Base-by-base conservation (phyloP, 2,888 invertebrate species). In the Drosophila crucigera region DNA sequence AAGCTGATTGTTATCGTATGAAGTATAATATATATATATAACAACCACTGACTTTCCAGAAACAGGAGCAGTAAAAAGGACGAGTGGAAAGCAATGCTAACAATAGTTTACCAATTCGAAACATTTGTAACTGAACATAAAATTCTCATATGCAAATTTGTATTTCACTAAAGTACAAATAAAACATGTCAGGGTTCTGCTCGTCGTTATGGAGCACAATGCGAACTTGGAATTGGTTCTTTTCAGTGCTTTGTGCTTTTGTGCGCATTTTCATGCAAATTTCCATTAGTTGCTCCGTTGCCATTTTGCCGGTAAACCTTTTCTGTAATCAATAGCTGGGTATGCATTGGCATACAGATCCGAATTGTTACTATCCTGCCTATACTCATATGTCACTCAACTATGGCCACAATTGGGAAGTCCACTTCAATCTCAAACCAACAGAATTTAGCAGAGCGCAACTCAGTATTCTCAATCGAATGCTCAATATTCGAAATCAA, bases 381-480 rank as follows among this genome's bases (percentile, higher is more conserved):
- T 35, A 30, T 56, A 28, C 28, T 19, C 52, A 64, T 43, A 66
- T 89, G 89, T 84, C 84, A 89, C 83, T 90, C 89, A 88, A 86
- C 84, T 90, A 79, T 86, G 82, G 76, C 73, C 74, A 90, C 84
- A 89, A 89, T 89, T 90, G 84, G 77, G 72, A 78, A 82, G 80
- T 89, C 85, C 80, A 89, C 88, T 87, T 89, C 82, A 82, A 68
- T 78, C 84, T 74, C 70, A 90, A 84, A 78, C 89, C 90, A 73
- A 61, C 53, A 28, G 56, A 78, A 49, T 62, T 53, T 39, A 47
- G 25, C 61, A 47, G 25, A 37, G 54, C 60, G 76, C 60, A 52
- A 28, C 28, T 28, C n/a, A n/a, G 28, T 5, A 65, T 43, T 76
- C 10, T 53, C 54, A 43, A 33, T 63, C 39, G 50, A 25, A 47